phyloP scores from a whole-genome alignment of 2,797 vertebrate species.

The Fistularia tabacaria region DNA sequence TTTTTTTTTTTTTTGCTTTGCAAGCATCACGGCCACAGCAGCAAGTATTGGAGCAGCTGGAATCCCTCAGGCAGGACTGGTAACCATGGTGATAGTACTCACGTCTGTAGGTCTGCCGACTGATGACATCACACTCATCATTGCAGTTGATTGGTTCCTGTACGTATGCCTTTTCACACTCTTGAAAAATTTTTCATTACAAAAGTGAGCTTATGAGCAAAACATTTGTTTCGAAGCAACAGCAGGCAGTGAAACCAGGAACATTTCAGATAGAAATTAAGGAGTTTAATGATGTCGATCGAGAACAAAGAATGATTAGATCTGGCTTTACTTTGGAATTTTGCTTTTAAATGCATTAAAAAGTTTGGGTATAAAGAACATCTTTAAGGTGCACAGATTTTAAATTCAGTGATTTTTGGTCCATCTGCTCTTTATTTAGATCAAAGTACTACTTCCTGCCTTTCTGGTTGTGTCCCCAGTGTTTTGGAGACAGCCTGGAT shows the following conservation, averaged over 20 bases:
- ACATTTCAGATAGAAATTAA: not conserved
- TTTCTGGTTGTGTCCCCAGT: slow-evolving; percentile 10
- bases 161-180: slow-evolving; percentile 73
- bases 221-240: not conserved
- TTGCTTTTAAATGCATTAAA: too few relatives aligned
- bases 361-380: too few relatives aligned
- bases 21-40: slow-evolving; percentile 94
- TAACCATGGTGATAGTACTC: slow-evolving; percentile 97
- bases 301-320: too few relatives aligned
- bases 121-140: slow-evolving; percentile 94
- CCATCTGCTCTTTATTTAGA: slow-evolving; percentile 54
- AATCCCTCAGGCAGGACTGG: slow-evolving; percentile 96
- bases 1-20: not conserved
- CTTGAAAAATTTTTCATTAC: not conserved
- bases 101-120: slow-evolving; percentile 96
- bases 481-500: slow-evolving; percentile 4
- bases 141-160: slow-evolving; percentile 98
- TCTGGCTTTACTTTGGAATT: too few relatives aligned
- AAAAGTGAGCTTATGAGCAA: not conserved
- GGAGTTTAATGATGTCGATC: too few relatives aligned
- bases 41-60: slow-evolving; percentile 97
- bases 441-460: slow-evolving; percentile 17
- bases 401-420: slow-evolving; percentile 38
- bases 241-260: not conserved
- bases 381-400: slow-evolving; percentile 25